These are phyloP conservation scores for Platynereis dumerilii DNA, from an alignment of 2,888 invertebrate genomes.

Conservation along the genomic window DNA sequence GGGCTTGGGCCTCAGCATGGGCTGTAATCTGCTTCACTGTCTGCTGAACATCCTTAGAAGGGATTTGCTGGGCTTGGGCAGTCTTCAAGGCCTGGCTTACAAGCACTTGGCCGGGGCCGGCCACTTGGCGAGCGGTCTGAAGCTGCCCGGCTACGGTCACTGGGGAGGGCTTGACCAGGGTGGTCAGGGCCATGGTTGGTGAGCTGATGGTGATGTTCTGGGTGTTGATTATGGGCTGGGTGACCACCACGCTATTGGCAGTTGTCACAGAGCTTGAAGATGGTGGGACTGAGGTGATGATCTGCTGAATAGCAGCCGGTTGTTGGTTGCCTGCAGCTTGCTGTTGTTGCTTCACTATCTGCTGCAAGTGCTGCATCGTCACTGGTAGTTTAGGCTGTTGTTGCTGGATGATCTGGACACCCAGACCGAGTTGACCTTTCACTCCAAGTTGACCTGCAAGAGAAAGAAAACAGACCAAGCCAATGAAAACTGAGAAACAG, in stretches of 20 bases:
- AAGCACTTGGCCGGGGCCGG: background rate
- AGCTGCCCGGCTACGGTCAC: constrained; percentile 17
- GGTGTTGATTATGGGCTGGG: constrained; percentile 25
- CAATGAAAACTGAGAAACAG: constrained; percentile 8
- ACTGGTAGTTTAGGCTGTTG: constrained; percentile 56
- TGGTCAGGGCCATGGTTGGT: constrained; percentile 19
- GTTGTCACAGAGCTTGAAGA: constrained; percentile 13
- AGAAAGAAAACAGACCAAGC: constrained; percentile 36
- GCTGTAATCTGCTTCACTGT: constrained; percentile 18
- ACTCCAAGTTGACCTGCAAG: background rate
- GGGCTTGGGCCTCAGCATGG: constrained; percentile 44
- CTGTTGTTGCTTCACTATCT: constrained; percentile 74
- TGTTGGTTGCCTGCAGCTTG: constrained; percentile 65
- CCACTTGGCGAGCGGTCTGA: constrained; percentile 12
- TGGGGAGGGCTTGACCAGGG: constrained; percentile 20
- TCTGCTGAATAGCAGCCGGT: constrained; percentile 45
- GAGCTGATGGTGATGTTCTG: constrained; percentile 39
- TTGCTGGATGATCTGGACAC: constrained; percentile 72
- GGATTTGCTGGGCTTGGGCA: constrained; percentile 32
- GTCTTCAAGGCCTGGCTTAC: constrained; percentile 24
- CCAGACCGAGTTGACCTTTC: constrained; percentile 44
- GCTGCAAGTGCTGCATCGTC: constrained; percentile 75
- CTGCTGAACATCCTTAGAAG: constrained; percentile 14
- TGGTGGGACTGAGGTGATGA: constrained; percentile 39
- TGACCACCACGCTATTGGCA: constrained; percentile 2